phyloP scores from a whole-genome alignment of 2,888 invertebrate genomes.

The Sacculina carcini region DNA sequence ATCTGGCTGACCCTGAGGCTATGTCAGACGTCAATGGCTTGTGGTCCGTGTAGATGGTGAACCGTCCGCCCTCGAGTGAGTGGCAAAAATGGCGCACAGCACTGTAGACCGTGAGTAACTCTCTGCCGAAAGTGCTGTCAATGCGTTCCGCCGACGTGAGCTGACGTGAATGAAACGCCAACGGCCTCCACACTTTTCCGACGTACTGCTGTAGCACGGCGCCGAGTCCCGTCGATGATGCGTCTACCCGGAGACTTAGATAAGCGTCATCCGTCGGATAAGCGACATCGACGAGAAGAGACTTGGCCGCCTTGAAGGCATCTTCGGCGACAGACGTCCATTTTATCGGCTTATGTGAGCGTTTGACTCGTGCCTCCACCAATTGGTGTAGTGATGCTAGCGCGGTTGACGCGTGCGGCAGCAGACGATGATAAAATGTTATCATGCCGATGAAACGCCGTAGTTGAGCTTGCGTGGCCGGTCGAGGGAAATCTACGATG shows the following conservation, averaged over 20 bases:
- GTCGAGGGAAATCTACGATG: background rate
- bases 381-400: conserved; percentile 1
- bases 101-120: too few relatives aligned
- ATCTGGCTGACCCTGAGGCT: background rate
- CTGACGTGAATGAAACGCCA: background rate
- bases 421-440: too few relatives aligned
- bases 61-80: background rate
- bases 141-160: background rate
- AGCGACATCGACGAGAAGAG: background rate
- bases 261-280: background rate
- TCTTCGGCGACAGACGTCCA: background rate
- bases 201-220: background rate
- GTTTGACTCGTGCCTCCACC: background rate
- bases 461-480: too few relatives aligned
- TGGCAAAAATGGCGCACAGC: background rate
- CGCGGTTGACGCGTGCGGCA: background rate
- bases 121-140: background rate
- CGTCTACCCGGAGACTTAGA: background rate
- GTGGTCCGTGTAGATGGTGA: conserved; percentile 1
- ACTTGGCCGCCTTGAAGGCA: background rate
- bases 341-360: background rate
- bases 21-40: background rate
- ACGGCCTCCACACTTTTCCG: background rate
- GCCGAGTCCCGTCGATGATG: background rate
- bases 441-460: too few relatives aligned